phyloP scores from a whole-genome alignment of 2,888 invertebrate genomes.

The Alloplasta piceator region DNA sequence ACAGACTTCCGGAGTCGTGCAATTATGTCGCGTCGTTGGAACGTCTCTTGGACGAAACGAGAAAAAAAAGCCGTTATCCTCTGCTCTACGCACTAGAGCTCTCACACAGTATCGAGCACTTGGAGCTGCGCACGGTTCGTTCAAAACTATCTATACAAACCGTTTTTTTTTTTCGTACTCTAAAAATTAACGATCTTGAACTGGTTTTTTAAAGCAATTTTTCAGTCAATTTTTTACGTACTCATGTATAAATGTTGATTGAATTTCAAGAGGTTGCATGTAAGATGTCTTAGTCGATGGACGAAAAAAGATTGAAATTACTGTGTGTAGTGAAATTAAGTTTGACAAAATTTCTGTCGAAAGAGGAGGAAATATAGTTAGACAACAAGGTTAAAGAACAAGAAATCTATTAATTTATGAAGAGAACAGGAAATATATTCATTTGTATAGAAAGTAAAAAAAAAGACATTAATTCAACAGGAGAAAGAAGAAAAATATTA shows the following conservation, averaged over 20 bases:
- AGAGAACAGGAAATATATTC: no score
- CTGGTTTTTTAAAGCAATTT: conserved; percentile 3
- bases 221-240: neutral
- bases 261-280: no score
- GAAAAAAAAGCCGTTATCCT: conserved; percentile 54
- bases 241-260: neutral
- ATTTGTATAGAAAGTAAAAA: no score
- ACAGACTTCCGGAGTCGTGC: conserved; percentile 68
- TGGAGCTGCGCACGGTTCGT: conserved; percentile 36
- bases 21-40: conserved; percentile 52
- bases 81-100: conserved; percentile 7
- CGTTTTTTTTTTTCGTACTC: conserved; percentile 23
- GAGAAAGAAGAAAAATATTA: no score
- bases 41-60: conserved; percentile 49
- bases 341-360: no score
- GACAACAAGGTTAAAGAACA: no score
- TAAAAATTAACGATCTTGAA: conserved; percentile 2
- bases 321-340: no score
- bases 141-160: conserved; percentile 27
- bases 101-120: conserved; percentile 35
- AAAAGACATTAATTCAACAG: no score
- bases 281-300: no score
- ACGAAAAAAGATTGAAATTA: no score
- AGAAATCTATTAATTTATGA: no score
- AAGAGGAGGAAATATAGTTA: no score